These are phyloP conservation scores for Platygyra sinensis DNA, from an alignment of 64 coral and sea anemone genomes.

Conservation along the genomic window DNA sequence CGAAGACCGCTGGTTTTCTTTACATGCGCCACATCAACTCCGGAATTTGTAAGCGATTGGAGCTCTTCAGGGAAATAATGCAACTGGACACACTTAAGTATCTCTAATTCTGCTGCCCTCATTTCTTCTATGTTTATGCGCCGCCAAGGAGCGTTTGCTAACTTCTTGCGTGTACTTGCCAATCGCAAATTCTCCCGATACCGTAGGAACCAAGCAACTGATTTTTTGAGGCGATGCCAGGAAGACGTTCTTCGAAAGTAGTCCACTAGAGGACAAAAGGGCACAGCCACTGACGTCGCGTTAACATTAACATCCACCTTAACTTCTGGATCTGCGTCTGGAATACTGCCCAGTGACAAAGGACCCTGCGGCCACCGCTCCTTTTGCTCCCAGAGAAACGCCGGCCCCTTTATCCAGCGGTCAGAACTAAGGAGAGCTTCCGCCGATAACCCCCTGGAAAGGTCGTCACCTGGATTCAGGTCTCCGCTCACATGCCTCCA, in stretches of 20 bases:
- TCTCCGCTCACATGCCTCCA: conserved; percentile 26
- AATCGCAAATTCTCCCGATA: background rate
- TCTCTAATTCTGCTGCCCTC: no score
- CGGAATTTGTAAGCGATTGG: no score
- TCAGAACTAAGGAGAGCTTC: background rate
- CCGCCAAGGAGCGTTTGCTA: background rate
- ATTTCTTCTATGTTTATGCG: conserved; percentile 3
- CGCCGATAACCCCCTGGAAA: conserved; percentile 11
- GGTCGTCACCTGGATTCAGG: conserved; percentile 43
- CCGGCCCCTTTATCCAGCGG: conserved; percentile 6
- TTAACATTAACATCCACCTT: background rate
- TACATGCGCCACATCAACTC: no score
- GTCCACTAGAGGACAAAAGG: no score
- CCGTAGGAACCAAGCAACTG: background rate
- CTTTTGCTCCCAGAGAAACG: conserved; percentile 37
- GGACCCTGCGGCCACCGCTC: background rate
- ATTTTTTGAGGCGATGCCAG: conserved; percentile 41
- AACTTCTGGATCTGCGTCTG: conserved; percentile 4
- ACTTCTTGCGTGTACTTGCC: background rate
- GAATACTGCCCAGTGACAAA: background rate
- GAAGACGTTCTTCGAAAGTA: conserved; percentile 1
- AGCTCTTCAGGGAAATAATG: no score
- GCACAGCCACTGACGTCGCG: no score
- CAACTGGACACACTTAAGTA: no score
- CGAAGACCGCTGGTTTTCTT: no score